Conservation (phyloP, 2,888 invertebrate species). For the Cosmia trapezina region DNA sequence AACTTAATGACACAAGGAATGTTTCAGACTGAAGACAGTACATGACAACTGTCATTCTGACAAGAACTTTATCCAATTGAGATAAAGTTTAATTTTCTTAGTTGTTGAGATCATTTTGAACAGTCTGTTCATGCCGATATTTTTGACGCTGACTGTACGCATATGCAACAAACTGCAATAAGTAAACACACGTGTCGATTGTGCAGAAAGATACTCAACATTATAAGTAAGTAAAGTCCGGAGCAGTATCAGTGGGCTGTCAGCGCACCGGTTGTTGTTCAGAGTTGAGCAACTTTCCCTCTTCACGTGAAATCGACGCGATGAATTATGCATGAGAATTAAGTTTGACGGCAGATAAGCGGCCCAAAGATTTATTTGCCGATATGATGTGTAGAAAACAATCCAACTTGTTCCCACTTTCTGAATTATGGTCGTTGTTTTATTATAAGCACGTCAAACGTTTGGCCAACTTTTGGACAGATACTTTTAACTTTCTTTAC, state of each 20-base stretch:
- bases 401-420: slow-evolving; percentile 88
- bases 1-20: no score
- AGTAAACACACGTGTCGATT: slow-evolving; percentile 23
- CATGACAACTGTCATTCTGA: no score
- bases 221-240: slow-evolving; percentile 48
- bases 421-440: slow-evolving; percentile 88
- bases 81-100: no score
- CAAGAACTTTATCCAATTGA: no score
- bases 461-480: slow-evolving; percentile 72
- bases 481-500: slow-evolving; percentile 59
- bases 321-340: slow-evolving; percentile 90
- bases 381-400: slow-evolving; percentile 90
- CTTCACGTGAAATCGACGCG: slow-evolving; percentile 83
- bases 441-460: slow-evolving; percentile 85
- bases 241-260: slow-evolving; percentile 70
- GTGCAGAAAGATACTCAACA: slow-evolving; percentile 27
- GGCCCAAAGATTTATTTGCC: slow-evolving; percentile 88
- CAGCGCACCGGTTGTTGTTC: slow-evolving; percentile 71
- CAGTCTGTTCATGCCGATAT: no score
- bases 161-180: slow-evolving; percentile 35
- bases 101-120: no score
- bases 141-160: background rate
- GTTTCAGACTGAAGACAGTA: no score
- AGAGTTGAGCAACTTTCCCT: slow-evolving; percentile 82
- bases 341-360: slow-evolving; percentile 90